These are phyloP conservation scores for Anguilla pacifica DNA, from an alignment of 2,797 vertebrate genomes.

Conservation along the genomic window DNA sequence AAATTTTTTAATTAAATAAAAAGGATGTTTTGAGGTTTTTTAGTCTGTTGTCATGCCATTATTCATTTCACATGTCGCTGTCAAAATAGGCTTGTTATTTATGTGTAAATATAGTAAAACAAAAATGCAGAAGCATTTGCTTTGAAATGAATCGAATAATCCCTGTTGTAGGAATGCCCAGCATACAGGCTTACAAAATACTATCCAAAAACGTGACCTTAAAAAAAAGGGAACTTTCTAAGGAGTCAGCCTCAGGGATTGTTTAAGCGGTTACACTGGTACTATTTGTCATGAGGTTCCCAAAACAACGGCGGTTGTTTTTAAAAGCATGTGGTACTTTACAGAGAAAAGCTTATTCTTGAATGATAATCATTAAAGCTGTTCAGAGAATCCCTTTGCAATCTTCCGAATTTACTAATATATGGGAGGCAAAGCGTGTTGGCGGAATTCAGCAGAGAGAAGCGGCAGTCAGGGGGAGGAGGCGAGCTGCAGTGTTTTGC, in stretches of 20 bases:
- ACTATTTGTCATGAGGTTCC: slow-evolving; percentile 38
- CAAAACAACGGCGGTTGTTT: slow-evolving; percentile 34
- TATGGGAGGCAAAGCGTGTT: slow-evolving; percentile 6
- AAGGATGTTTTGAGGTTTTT: too few relatives aligned
- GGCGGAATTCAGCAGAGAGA: background rate
- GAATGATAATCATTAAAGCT: slow-evolving; percentile 1
- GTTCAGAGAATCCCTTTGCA: background rate
- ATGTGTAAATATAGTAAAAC: background rate
- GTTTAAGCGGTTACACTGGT: slow-evolving; percentile 23
- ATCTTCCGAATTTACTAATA: slow-evolving; percentile 26
- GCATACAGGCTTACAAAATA: background rate
- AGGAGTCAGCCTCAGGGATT: slow-evolving; percentile 6
- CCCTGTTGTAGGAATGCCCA: background rate
- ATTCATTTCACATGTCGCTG: too few relatives aligned
- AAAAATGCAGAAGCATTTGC: background rate
- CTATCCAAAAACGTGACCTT: background rate
- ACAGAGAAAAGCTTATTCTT: background rate
- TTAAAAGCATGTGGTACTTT: slow-evolving; percentile 16
- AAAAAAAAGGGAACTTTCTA: background rate
- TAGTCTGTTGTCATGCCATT: too few relatives aligned
- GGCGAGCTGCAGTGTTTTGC: slow-evolving; percentile 31
- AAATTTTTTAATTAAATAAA: too few relatives aligned
- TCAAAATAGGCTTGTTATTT: background rate
- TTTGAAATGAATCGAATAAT: background rate
- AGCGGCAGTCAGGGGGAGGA: slow-evolving; percentile 7